Percentiles rank a stretch among this genome's conserved stretches.
Evolutionary conservation across 2,888 invertebrate genomes (phyloP).

Genomic region (Opisthograptis luteolata): DNA sequence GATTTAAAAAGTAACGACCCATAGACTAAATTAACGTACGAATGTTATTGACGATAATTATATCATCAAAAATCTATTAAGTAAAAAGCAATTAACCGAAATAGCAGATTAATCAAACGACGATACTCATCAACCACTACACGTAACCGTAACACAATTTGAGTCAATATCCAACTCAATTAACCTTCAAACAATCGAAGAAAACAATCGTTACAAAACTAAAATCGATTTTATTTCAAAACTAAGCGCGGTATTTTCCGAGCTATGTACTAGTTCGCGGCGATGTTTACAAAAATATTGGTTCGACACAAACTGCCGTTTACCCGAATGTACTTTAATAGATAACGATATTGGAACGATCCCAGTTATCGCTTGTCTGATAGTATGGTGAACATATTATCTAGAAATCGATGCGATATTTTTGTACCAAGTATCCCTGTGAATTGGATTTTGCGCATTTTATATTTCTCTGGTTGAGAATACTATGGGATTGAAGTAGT

Average conservation of each 20-base stretch:
- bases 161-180: not conserved
- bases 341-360: conserved; percentile 14
- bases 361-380: conserved; percentile 6
- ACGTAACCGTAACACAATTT: not conserved
- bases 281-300: conserved; percentile 26
- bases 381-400: no score
- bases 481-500: not conserved
- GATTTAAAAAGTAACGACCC: not conserved
- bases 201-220: conserved; percentile 11
- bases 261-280: conserved; percentile 52
- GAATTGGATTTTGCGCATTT: not conserved
- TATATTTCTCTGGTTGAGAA: not conserved
- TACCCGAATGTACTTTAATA: conserved; percentile 5
- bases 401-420: conserved; percentile 4
- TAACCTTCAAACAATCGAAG: not conserved
- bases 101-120: not conserved
- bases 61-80: not conserved
- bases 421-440: not conserved
- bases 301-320: conserved; percentile 5
- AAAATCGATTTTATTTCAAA: conserved; percentile 43
- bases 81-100: not conserved
- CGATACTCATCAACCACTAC: not conserved
- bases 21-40: not conserved
- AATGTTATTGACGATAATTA: not conserved
- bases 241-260: conserved; percentile 59